Percentiles rank a stretch among this genome's conserved stretches.
Evolutionary conservation across 2,113 vertebrate species (phyloP).

Genomic region (Synchiropus splendidus): DNA sequence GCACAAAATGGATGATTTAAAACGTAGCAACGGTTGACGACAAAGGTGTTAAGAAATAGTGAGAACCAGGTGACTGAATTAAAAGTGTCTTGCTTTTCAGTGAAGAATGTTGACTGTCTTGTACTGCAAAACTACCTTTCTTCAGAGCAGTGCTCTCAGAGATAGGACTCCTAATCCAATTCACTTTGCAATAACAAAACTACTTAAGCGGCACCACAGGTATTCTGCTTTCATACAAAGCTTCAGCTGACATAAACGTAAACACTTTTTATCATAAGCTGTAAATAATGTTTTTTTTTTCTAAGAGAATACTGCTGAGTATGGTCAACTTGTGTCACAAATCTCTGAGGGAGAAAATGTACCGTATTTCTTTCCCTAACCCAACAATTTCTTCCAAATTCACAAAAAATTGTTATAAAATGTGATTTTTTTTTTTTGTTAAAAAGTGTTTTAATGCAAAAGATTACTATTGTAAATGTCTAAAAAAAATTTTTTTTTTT

Average conservation of each 20-base stretch:
- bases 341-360: too few relatives aligned
- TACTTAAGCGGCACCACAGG: slow-evolving; percentile 28
- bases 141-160: slow-evolving; percentile 56
- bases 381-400: too few relatives aligned
- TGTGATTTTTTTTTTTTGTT: too few relatives aligned
- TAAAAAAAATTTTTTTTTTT: too few relatives aligned
- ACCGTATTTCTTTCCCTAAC: too few relatives aligned
- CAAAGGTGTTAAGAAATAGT: too few relatives aligned
- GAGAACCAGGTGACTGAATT: neutral
- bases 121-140: slow-evolving; percentile 23
- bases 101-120: slow-evolving; percentile 2
- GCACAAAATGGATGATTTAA: slow-evolving; percentile 5
- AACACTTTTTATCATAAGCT: slow-evolving; percentile 46
- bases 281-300: slow-evolving; percentile 42
- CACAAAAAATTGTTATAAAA: too few relatives aligned
- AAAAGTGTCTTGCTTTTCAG: slow-evolving; percentile 2
- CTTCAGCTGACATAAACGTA: slow-evolving; percentile 26
- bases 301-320: slow-evolving; percentile 5
- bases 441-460: too few relatives aligned
- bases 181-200: slow-evolving; percentile 53
- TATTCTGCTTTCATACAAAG: slow-evolving; percentile 38
- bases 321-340: slow-evolving; percentile 2
- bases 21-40: too few relatives aligned
- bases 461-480: too few relatives aligned
- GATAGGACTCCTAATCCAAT: slow-evolving; percentile 25